These are phyloP conservation scores for Ophion costatus DNA, from an alignment of 2,888 invertebrate genomes.

Conservation along the genomic window DNA sequence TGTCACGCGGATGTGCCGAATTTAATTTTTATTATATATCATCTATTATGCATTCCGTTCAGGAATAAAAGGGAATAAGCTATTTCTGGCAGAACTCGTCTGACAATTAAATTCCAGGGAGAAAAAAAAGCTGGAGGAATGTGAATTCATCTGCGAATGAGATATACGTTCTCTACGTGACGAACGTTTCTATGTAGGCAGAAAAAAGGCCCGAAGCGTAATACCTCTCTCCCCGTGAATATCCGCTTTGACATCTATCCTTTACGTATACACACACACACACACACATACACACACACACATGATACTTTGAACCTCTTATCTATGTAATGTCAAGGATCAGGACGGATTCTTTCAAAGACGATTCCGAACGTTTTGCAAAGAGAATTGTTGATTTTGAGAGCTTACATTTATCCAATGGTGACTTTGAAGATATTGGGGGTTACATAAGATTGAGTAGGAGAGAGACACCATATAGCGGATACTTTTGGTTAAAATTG, in stretches of 20 bases:
- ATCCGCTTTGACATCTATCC: background rate
- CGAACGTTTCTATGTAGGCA: slow-evolving; percentile 11
- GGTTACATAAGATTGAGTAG: background rate
- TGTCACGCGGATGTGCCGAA: background rate
- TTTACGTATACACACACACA: too few species aligned
- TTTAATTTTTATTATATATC: background rate
- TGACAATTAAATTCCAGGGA: slow-evolving; percentile 7
- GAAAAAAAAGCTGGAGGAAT: slow-evolving; percentile 13
- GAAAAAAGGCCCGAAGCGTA: slow-evolving; percentile 18
- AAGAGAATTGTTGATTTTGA: background rate
- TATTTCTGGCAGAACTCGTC: background rate
- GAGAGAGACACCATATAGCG: too few species aligned
- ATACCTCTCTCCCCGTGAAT: slow-evolving; percentile 22
- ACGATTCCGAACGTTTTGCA: background rate
- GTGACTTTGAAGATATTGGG: background rate
- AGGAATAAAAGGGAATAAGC: slow-evolving; percentile 8
- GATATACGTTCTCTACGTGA: slow-evolving; percentile 40
- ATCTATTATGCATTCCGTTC: background rate
- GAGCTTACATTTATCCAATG: background rate
- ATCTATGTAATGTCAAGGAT: background rate
- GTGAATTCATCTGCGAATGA: slow-evolving; percentile 23
- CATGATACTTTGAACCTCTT: background rate
- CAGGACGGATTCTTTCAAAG: background rate
- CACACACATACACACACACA: too few species aligned
- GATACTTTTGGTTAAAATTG: too few species aligned